phyloP scores from a whole-genome alignment of 2,113 vertebrate genomes.

The Chloropsis hardwickii region DNA sequence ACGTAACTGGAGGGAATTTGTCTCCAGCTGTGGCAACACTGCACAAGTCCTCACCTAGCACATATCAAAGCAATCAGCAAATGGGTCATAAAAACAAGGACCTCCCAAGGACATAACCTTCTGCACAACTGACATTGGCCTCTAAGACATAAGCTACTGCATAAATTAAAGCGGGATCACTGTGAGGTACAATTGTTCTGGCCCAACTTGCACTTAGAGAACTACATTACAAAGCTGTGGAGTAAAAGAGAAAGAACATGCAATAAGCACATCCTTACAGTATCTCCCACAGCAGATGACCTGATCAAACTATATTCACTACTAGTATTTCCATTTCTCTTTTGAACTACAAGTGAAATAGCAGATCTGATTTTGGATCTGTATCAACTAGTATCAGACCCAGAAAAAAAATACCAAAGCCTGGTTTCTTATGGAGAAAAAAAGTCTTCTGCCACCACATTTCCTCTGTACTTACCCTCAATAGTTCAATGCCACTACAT shows the following conservation, averaged over 20 bases:
- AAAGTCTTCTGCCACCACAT: not conserved
- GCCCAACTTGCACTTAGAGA: not conserved
- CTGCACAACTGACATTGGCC: not conserved
- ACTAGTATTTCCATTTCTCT: not conserved
- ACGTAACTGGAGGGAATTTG: not conserved
- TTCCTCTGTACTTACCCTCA: not conserved
- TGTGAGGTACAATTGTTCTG: not conserved
- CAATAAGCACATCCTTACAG: not conserved
- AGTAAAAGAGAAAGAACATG: not conserved
- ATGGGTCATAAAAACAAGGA: not conserved
- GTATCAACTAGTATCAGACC: not conserved
- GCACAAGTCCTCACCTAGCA: not conserved
- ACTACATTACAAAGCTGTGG: not conserved
- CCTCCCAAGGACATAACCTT: not conserved
- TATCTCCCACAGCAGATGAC: not conserved
- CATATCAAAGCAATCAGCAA: not conserved
- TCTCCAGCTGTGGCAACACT: not conserved
- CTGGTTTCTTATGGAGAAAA: not conserved
- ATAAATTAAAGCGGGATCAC: not conserved
- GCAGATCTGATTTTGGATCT: not conserved
- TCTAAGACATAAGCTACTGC: not conserved
- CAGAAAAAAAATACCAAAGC: not conserved
- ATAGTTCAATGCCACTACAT: accelerated
- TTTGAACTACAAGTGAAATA: not conserved
- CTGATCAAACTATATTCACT: not conserved